A percentile compares a stretch with the other conserved stretches of the same genome.
Evolutionary conservation across 2,113 vertebrate genomes (phyloP).

Genomic region (Pelvicachromis taeniatus): DNA sequence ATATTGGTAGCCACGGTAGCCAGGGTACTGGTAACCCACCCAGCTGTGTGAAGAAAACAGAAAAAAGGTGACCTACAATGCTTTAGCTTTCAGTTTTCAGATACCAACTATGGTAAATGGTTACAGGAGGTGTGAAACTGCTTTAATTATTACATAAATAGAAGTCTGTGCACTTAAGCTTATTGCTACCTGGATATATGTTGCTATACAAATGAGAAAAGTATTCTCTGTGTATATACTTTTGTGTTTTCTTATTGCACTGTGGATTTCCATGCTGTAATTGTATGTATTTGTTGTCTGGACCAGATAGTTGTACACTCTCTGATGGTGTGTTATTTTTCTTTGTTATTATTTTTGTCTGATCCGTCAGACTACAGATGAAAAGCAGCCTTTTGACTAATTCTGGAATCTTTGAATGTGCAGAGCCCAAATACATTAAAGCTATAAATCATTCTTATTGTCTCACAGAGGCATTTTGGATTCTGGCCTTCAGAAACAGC

Average conservation of each 20-base stretch:
- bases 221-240: neutral
- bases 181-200: neutral
- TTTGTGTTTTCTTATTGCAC: neutral
- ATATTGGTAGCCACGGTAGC: slow-evolving; percentile 81
- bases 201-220: neutral
- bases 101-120: neutral
- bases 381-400: neutral
- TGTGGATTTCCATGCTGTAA: neutral
- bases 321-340: neutral
- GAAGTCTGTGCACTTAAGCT: neutral
- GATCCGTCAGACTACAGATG: neutral
- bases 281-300: neutral
- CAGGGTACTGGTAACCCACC: slow-evolving; percentile 84
- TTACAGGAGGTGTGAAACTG: neutral
- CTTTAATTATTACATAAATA: neutral
- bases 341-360: neutral
- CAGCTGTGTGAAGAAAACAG: slow-evolving; percentile 62
- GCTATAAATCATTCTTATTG: neutral
- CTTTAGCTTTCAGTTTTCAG: neutral
- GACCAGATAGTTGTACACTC: neutral
- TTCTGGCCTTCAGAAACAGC: neutral
- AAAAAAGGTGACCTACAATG: neutral
- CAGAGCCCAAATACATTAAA: neutral
- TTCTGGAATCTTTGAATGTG: neutral
- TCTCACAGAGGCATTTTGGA: neutral